A percentile compares a stretch with the other conserved stretches of the same genome.
phyloP scores from a whole-genome alignment of 2,888 invertebrate species.

The Hydroisotoma schaefferi region DNA sequence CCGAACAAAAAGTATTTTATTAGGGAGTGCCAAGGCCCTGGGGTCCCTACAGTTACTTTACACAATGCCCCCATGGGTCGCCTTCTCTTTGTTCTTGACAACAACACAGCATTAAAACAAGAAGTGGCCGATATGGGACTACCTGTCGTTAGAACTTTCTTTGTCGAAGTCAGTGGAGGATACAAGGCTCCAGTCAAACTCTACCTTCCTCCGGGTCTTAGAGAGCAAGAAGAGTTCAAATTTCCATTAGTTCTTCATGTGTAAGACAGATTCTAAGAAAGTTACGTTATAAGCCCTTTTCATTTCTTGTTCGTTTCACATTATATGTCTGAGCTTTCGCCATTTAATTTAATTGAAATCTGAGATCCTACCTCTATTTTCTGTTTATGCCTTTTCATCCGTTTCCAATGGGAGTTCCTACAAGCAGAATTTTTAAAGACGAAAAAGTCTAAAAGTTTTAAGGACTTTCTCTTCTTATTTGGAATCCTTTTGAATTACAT shows the following conservation, averaged over 20 bases:
- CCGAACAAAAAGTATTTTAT: constrained; percentile 57
- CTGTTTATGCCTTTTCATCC: too few relatives aligned
- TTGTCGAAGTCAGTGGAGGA: constrained; percentile 64
- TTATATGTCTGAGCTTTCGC: too few relatives aligned
- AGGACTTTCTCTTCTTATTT: too few relatives aligned
- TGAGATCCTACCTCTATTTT: too few relatives aligned
- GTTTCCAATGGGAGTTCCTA: too few relatives aligned
- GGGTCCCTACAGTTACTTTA: constrained; percentile 53
- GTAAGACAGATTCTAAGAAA: too few relatives aligned
- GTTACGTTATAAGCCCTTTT: too few relatives aligned
- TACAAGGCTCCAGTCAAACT: constrained; percentile 72
- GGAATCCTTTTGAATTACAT: too few relatives aligned
- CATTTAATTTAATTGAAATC: too few relatives aligned
- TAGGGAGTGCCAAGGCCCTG: constrained; percentile 72
- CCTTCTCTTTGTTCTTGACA: constrained; percentile 54
- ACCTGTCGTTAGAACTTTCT: constrained; percentile 67
- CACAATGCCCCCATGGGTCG: constrained; percentile 40
- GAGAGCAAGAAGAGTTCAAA: constrained; percentile 76
- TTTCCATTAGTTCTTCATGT: constrained; percentile 77
- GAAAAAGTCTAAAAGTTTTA: too few relatives aligned
- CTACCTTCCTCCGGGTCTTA: constrained; percentile 74
- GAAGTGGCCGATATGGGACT: constrained; percentile 65
- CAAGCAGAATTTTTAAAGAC: too few relatives aligned
- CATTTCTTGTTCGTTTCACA: too few relatives aligned
- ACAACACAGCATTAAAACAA: constrained; percentile 63